Conservation (phyloP, 1,140 invertebrate genomes). For the Amyelois transitella region DNA sequence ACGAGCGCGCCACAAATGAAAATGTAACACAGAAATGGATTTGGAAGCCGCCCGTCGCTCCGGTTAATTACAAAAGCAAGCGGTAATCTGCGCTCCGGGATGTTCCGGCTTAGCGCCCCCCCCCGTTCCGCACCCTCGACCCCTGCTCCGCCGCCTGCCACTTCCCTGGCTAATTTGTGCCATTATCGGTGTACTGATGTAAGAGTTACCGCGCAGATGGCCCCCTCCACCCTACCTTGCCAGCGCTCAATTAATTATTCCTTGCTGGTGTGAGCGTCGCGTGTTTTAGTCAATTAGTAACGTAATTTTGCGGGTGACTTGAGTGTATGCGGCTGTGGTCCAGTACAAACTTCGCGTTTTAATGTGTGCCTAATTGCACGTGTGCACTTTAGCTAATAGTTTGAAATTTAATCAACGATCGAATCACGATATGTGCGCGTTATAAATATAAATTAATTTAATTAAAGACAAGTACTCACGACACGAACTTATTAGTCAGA, state of each 20-base stretch:
- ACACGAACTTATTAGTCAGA: background rate
- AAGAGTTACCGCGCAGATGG: slow-evolving; percentile 68
- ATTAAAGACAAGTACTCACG: no score
- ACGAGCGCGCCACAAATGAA: slow-evolving; percentile 67
- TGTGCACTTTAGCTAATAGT: slow-evolving; percentile 13
- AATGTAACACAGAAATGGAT: slow-evolving; percentile 74
- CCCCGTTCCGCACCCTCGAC: slow-evolving; percentile 22
- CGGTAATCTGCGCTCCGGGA: slow-evolving; percentile 73
- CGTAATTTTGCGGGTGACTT: slow-evolving; percentile 73
- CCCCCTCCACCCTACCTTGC: slow-evolving; percentile 40
- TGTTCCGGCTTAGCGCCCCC: slow-evolving; percentile 71
- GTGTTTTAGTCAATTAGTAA: slow-evolving; percentile 74
- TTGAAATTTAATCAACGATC: no score
- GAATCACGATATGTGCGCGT: no score
- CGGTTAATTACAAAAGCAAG: slow-evolving; percentile 74
- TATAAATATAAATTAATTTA: background rate
- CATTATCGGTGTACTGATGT: slow-evolving; percentile 74
- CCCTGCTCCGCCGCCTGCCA: slow-evolving; percentile 41
- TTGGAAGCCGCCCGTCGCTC: slow-evolving; percentile 71
- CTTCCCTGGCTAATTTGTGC: slow-evolving; percentile 71
- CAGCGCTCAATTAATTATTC: slow-evolving; percentile 72
- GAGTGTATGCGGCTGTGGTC: slow-evolving; percentile 58
- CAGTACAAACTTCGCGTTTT: slow-evolving; percentile 36
- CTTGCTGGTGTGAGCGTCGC: slow-evolving; percentile 70
- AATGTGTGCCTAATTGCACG: slow-evolving; percentile 41